Evolutionary conservation across 30 jellyfish, hydroid and myxozoan species (phyloP).

Genomic region (Rhopilema esculentum): DNA sequence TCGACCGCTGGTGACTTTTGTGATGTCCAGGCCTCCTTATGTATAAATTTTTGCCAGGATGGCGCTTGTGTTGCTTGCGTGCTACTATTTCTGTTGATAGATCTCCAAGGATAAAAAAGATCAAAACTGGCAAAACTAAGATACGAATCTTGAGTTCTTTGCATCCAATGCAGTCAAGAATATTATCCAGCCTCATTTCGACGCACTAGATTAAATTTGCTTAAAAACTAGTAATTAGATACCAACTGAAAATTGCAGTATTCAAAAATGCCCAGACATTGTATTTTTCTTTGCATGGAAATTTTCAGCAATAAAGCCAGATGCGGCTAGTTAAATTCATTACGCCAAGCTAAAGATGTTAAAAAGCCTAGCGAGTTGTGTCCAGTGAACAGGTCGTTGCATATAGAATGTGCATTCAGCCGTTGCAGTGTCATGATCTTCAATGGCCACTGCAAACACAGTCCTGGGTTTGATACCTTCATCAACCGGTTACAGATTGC

Average conservation of each 20-base stretch:
- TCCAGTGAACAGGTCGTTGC: slow-evolving; percentile 60
- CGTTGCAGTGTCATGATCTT: slow-evolving; percentile 61
- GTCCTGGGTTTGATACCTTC: neutral
- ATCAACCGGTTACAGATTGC: neutral
- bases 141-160: slow-evolving; percentile 8
- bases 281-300: neutral
- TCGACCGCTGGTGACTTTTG: slow-evolving; percentile 28
- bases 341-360: slow-evolving; percentile 58
- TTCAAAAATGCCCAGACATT: neutral
- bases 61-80: slow-evolving; percentile 38
- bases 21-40: slow-evolving; percentile 46
- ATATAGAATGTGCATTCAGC: slow-evolving; percentile 22
- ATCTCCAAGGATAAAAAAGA: slow-evolving; percentile 56
- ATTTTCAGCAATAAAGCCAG: neutral
- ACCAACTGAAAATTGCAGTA: neutral
- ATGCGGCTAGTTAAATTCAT: slow-evolving; percentile 62
- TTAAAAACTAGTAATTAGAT: neutral
- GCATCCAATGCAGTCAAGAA: slow-evolving; percentile 44
- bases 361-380: slow-evolving; percentile 39
- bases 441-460: neutral
- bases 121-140: slow-evolving; percentile 33
- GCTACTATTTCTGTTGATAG: slow-evolving; percentile 39
- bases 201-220: neutral
- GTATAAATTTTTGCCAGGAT: slow-evolving; percentile 49
- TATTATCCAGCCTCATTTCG: slow-evolving; percentile 22